Evolutionary conservation across 2,888 invertebrate species (phyloP).

Genomic region (Ganaspis brasiliensis): DNA sequence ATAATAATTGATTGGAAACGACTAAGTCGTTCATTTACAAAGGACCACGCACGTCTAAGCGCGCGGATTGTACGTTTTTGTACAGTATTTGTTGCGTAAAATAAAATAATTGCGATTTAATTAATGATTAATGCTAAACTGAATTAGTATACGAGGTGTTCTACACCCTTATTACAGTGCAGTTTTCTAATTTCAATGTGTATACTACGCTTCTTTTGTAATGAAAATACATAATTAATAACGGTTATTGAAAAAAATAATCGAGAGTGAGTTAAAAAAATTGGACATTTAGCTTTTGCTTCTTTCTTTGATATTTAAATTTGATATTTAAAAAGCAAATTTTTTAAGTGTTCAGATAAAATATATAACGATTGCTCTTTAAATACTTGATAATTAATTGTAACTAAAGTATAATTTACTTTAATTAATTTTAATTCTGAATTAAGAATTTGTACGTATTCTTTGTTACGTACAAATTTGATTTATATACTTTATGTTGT

Average conservation of each 20-base stretch:
- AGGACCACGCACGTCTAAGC: conserved; percentile 45
- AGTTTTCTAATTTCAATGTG: conserved; percentile 1
- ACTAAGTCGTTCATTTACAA: conserved; percentile 56
- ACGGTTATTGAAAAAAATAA: not conserved
- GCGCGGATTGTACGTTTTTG: conserved; percentile 67
- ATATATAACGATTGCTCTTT: not conserved
- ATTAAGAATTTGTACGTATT: conserved; percentile 27
- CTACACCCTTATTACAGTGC: conserved; percentile 10
- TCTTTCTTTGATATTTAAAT: no score
- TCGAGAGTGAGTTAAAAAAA: not conserved
- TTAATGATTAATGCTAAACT: conserved; percentile 57
- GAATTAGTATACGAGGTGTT: conserved; percentile 40
- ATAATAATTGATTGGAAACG: conserved; percentile 51
- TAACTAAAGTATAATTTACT: not conserved
- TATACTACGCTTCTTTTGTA: conserved; percentile 1
- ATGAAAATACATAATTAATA: not conserved
- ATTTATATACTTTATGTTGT: conserved; percentile 10
- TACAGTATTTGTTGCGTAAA: conserved; percentile 76
- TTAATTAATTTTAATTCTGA: not conserved
- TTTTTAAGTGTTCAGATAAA: not conserved
- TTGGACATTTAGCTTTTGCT: not conserved
- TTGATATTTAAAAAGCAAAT: not conserved
- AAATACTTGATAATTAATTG: not conserved
- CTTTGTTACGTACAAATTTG: conserved; percentile 3
- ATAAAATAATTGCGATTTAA: conserved; percentile 68